Base-by-base conservation (phyloP, 2,113 vertebrate genomes). In the Hippocampus comes region DNA sequence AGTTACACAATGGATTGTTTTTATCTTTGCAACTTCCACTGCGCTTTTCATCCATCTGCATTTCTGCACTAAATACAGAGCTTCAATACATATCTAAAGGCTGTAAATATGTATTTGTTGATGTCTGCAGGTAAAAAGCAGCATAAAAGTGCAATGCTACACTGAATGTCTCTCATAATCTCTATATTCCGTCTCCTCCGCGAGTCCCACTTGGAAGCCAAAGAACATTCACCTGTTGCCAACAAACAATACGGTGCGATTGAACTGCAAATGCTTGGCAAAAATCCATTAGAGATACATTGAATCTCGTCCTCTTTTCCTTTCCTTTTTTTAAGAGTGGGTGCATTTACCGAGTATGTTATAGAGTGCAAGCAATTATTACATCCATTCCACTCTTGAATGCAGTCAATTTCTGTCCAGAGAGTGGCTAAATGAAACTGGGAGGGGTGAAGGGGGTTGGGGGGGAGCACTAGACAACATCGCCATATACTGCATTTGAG, bases 351-450 rank as follows among this genome's bases (percentile, higher is more conserved):
- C 0, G 75, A 72, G 79, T 79, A 89, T 84, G 83, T 78, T 88
- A 89, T 86, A 82, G 84, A 89, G 84, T 85, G 84, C 84, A 88
- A 81, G 84, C 81, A 89, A 89, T 91, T 86, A 88, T 87, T 87
- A 88, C 86, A 86, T 88, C 84, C 80, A 90, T 85, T 88, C 84
- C 82, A 81, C 79, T 82, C 77, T 66, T 84, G 86, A 90, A 89
- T 86, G 82, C 87, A 89, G 82, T 89, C 86, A 84, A 90, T 89
- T 88, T 87, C 80, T 78, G 67, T 65, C 53, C 76, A 82, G 73
- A 90, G 85, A 83, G 87, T 75, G 81, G 81, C 84, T 83, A 85
- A 89, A 89, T 89, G 77, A 88, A 90, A 88, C 76, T 75, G 78
- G 79, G 63, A 64, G n/a, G 21, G 30, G 17, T 9, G 61, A 34